phyloP scores from a whole-genome alignment of 2,888 invertebrate genomes.

The Margaritifera margaritifera region DNA sequence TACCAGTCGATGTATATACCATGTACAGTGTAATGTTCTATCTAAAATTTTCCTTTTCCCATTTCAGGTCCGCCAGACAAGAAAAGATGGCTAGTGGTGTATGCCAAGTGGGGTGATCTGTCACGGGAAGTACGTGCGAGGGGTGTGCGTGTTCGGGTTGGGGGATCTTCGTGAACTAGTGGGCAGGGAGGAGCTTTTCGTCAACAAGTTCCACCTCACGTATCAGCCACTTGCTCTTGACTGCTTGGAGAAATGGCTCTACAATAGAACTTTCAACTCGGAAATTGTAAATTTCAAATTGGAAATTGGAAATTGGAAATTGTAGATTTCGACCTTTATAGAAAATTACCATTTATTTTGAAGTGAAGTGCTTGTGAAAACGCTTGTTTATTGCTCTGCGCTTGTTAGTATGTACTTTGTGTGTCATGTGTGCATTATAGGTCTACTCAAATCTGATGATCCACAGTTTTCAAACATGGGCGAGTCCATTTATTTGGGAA shows the following conservation, averaged over 20 bases:
- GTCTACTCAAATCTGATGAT: too few species aligned
- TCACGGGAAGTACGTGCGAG: conserved; percentile 57
- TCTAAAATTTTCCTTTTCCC: background rate
- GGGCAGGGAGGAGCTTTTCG: conserved; percentile 56
- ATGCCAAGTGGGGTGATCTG: conserved; percentile 64
- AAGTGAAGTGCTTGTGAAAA: too few species aligned
- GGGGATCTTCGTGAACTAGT: conserved; percentile 56
- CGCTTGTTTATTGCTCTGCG: too few species aligned
- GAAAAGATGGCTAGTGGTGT: conserved; percentile 62
- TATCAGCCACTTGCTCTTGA: conserved; percentile 58
- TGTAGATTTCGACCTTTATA: too few species aligned
- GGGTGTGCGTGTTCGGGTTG: conserved; percentile 66
- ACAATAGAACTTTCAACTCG: conserved; percentile 44
- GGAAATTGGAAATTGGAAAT: too few species aligned
- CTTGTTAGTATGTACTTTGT: too few species aligned
- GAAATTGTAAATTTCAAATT: conserved; percentile 16
- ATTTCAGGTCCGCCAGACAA: conserved; percentile 43
- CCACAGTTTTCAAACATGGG: too few species aligned
- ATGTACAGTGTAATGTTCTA: background rate
- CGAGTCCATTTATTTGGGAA: too few species aligned
- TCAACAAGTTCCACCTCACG: conserved; percentile 65
- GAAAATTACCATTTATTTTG: too few species aligned
- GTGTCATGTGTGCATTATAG: too few species aligned
- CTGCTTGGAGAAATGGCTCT: conserved; percentile 64
- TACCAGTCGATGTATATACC: too few species aligned